Conservation (phyloP, 2,888 invertebrate genomes). For the Xestoiulus laeticollis region DNA sequence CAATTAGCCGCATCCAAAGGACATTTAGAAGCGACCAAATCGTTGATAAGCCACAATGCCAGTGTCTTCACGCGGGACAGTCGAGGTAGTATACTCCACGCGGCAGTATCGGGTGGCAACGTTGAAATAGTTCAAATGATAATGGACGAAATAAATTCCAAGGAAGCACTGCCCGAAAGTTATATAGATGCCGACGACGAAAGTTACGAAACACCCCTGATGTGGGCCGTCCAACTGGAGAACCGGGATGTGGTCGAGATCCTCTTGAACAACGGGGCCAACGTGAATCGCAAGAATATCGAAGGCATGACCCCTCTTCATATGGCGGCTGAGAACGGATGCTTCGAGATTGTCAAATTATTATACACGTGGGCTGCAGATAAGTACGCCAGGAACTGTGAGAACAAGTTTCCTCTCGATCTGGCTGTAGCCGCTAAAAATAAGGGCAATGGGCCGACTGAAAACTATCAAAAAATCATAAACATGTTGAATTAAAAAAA, state of each 20-base stretch:
- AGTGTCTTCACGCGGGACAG: slow-evolving; percentile 19
- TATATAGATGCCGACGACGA: slow-evolving; percentile 39
- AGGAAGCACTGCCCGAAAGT: not conserved
- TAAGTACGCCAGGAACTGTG: not conserved
- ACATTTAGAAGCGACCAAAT: slow-evolving; percentile 10
- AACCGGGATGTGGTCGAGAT: slow-evolving; percentile 23
- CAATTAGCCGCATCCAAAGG: slow-evolving; percentile 24
- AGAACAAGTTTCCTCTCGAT: slow-evolving; percentile 38
- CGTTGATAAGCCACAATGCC: not conserved
- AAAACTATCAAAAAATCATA: not conserved
- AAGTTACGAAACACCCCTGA: slow-evolving; percentile 48
- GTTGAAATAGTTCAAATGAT: slow-evolving; percentile 56
- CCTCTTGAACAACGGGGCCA: not conserved
- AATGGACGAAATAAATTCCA: not conserved
- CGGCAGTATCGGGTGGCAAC: slow-evolving; percentile 63
- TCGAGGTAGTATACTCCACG: not conserved
- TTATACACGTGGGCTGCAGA: slow-evolving; percentile 12
- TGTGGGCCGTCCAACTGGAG: slow-evolving; percentile 50
- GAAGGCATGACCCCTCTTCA: slow-evolving; percentile 49
- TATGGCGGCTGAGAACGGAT: slow-evolving; percentile 46
- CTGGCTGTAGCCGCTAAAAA: not conserved
- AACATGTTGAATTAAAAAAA: slow-evolving; percentile 12
- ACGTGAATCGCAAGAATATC: slow-evolving; percentile 8
- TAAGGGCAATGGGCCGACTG: not conserved
- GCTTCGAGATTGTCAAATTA: slow-evolving; percentile 6